These are phyloP conservation scores for Cliona cf. orientalis DNA, from an alignment of 37 sponge, comb jelly and placozoan genomes.

Conservation along the genomic window DNA sequence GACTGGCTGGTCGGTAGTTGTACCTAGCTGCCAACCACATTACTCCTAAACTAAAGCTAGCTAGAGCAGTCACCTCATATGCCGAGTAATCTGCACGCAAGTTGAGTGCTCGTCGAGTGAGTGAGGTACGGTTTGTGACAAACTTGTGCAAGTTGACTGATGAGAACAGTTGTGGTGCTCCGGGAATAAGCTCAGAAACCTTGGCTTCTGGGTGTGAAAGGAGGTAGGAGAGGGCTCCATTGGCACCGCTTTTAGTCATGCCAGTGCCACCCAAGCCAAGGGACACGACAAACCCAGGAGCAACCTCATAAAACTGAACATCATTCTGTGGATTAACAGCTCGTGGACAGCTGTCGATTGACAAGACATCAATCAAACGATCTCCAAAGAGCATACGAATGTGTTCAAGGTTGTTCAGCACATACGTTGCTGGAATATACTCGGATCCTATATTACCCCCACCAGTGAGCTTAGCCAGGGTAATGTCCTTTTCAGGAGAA, in stretches of 20 bases:
- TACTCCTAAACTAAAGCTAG: neutral
- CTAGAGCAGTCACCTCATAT: neutral
- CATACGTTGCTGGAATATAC: conserved; percentile 20
- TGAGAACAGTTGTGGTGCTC: conserved; percentile 4
- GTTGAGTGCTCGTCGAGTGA: neutral
- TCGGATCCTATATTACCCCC: conserved; percentile 34
- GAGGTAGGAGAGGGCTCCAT: conserved; percentile 32
- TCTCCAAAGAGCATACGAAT: neutral
- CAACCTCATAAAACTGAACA: conserved; percentile 17
- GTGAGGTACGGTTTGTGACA: neutral
- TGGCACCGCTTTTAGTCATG: conserved; percentile 31
- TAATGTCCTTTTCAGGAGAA: conserved; percentile 7
- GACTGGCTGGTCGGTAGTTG: too few species aligned
- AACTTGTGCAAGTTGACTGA: neutral
- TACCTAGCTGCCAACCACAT: too few species aligned
- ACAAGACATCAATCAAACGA: conserved; percentile 11
- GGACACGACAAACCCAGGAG: conserved; percentile 5
- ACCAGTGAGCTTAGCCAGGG: conserved; percentile 23
- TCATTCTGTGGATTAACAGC: conserved; percentile 22
- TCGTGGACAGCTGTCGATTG: conserved; percentile 23
- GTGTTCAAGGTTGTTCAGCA: conserved; percentile 22
- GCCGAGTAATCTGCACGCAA: neutral
- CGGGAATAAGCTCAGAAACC: conserved; percentile 1
- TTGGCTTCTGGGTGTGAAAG: conserved; percentile 4
- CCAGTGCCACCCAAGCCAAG: conserved; percentile 29